Percentiles rank a stretch among this genome's conserved stretches.
These are phyloP conservation scores for Lagodon rhomboides DNA, from an alignment of 2,797 vertebrate species.

Conservation along the genomic window DNA sequence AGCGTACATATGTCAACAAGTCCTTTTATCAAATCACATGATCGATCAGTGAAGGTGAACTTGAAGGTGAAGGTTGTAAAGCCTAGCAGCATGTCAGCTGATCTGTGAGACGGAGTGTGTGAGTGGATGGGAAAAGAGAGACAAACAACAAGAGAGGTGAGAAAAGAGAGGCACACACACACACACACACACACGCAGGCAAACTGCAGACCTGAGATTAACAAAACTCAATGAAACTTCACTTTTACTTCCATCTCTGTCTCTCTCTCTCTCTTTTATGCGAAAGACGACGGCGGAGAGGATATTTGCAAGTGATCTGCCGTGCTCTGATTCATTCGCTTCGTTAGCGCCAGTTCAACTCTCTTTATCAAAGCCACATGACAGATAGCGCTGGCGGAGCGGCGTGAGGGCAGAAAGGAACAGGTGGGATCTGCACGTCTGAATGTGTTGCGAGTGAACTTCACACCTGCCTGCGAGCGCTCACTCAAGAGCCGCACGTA, in stretches of 20 bases:
- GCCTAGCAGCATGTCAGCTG: background rate
- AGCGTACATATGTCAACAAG: no score
- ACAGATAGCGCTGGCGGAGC: background rate
- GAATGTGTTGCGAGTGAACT: background rate
- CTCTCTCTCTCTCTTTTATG: no score
- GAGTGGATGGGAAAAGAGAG: background rate
- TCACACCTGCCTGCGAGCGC: background rate
- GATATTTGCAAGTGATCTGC: background rate
- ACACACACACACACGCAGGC: background rate
- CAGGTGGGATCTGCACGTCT: constrained; percentile 23
- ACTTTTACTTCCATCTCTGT: no score
- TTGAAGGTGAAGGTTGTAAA: background rate
- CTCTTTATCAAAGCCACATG: constrained; percentile 3
- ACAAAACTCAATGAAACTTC: background rate
- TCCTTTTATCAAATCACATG: no score
- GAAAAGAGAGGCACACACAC: background rate
- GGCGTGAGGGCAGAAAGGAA: background rate
- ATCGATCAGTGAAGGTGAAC: constrained; percentile 9
- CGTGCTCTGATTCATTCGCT: constrained; percentile 1
- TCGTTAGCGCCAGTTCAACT: constrained; percentile 25
- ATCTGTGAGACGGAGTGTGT: background rate
- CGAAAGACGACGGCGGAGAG: background rate
- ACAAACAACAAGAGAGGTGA: background rate
- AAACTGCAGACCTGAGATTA: background rate
- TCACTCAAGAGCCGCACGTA: background rate